Evolutionary conservation across 2,797 vertebrate genomes (phyloP), one percentile per base, ranked within the genome.

Genomic region (Tolypeutes matacus): DNA sequence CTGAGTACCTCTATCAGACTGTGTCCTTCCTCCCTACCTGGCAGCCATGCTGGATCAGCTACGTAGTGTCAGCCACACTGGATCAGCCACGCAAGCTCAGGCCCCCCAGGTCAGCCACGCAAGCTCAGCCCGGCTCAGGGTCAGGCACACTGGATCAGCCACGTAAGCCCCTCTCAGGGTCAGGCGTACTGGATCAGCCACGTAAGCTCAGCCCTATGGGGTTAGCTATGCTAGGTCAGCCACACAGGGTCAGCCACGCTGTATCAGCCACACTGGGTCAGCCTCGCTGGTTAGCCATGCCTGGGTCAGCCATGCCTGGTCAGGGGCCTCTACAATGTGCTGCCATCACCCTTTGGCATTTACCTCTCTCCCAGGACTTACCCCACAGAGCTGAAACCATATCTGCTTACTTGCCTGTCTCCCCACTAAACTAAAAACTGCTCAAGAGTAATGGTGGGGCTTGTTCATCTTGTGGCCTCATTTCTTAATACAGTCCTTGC

Each of bases 321-420:
- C 5, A 77, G 46, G 77, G 42, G 14, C 42, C 31, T 70, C 27
- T 46, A 2, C 51, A 6, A 7, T 53, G n/a, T 56, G 51, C 65
- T 36, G 15, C 58, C 8, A 0, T 78, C 17, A 83, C 36, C 14
- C 31, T 75, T 64, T 62, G 76, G 39, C 65, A 27, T 93, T 90
- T 89, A 58, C 72, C 49, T 91, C 34, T 67, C 11, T 36, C 75
- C 65, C 10, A 36, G 60, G 56, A 29, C 75, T 93, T 72, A 89
- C 9, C 46, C 21, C 12, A 46, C 39, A 73, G 60, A 60, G 31
- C 72, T 94, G 91, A 93, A 94, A 87, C 81, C 65, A 77, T 80
- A 90, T 58, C 85, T 93, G 65, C 81, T 90, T 95, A 76, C 95
- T 96, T 93, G 65, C 53, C 36, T 51, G 13, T 77, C 42, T 88